Conservation (phyloP, 1,140 invertebrate species). For the Zaprionus taronus region DNA sequence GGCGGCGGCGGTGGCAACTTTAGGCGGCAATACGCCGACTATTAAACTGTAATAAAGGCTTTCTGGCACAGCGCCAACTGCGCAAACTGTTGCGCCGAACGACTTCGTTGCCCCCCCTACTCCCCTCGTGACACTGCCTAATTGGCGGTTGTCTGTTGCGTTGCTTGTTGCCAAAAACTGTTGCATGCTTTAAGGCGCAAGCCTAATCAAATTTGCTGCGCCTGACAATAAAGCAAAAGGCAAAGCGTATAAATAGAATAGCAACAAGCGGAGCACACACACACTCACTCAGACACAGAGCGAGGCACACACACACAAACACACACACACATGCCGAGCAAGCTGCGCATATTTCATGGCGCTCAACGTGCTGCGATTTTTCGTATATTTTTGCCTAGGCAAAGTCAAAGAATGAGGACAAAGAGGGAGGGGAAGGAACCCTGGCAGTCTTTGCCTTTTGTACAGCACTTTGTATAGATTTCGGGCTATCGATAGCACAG, state of each 20-base stretch:
- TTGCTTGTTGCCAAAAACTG: conserved; percentile 71
- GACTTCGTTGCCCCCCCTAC: not conserved
- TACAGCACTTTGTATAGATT: conserved; percentile 63
- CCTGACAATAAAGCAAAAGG: conserved; percentile 54
- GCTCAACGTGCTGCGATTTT: conserved; percentile 53
- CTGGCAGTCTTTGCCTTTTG: conserved; percentile 32
- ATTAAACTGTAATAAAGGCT: conserved; percentile 75
- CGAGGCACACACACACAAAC: not conserved
- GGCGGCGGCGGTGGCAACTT: not conserved
- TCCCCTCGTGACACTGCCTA: conserved; percentile 41
- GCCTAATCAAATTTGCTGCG: conserved; percentile 73
- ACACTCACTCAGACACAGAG: not conserved
- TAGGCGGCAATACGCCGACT: conserved; percentile 40
- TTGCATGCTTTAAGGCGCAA: conserved; percentile 69
- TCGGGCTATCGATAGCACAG: conserved; percentile 74
- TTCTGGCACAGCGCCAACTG: conserved; percentile 15
- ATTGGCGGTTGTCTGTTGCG: conserved; percentile 65
- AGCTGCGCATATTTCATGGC: conserved; percentile 48
- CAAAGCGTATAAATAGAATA: conserved; percentile 56
- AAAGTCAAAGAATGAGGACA: conserved; percentile 2
- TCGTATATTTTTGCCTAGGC: conserved; percentile 37
- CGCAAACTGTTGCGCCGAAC: not conserved
- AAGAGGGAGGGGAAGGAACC: not conserved
- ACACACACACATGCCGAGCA: conserved; percentile 36
- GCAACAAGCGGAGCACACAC: conserved; percentile 39